Conservation (phyloP, 1,140 invertebrate species). For the Halotydeus destructor region DNA sequence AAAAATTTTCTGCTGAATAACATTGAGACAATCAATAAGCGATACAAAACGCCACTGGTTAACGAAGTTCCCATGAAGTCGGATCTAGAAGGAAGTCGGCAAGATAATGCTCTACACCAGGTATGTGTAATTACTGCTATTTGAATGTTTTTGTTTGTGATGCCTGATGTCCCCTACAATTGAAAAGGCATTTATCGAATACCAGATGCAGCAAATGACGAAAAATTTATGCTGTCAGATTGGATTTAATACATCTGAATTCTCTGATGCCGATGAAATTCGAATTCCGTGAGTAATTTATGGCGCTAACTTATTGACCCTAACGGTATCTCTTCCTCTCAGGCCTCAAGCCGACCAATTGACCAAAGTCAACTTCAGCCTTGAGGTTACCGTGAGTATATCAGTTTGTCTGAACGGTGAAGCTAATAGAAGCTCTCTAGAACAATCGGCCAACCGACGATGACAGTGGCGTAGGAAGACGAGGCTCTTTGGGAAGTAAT, state of each 20-base stretch:
- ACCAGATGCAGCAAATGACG: slow-evolving; percentile 8
- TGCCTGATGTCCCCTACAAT: background rate
- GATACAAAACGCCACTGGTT: slow-evolving; percentile 32
- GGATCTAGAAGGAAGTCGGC: background rate
- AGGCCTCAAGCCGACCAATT: background rate
- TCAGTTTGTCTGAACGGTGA: background rate
- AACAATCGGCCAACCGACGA: background rate
- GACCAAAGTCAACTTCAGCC: background rate
- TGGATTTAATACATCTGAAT: background rate
- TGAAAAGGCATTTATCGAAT: slow-evolving; percentile 7
- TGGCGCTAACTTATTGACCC: background rate
- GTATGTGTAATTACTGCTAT: too few relatives aligned
- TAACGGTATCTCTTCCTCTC: background rate
- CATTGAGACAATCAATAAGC: slow-evolving; percentile 37
- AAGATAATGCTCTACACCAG: slow-evolving; percentile 1
- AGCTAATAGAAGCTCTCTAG: background rate
- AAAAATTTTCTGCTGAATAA: slow-evolving; percentile 34
- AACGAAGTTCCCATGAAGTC: slow-evolving; percentile 3
- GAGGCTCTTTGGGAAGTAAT: background rate
- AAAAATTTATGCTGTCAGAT: slow-evolving; percentile 3
- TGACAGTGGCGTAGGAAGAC: background rate
- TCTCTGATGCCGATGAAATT: background rate
- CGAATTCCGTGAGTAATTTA: background rate
- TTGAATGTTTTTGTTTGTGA: too few relatives aligned
- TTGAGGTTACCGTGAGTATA: background rate